These are phyloP conservation scores for Erebia ligea DNA, from an alignment of 2,888 invertebrate genomes.

Conservation along the genomic window DNA sequence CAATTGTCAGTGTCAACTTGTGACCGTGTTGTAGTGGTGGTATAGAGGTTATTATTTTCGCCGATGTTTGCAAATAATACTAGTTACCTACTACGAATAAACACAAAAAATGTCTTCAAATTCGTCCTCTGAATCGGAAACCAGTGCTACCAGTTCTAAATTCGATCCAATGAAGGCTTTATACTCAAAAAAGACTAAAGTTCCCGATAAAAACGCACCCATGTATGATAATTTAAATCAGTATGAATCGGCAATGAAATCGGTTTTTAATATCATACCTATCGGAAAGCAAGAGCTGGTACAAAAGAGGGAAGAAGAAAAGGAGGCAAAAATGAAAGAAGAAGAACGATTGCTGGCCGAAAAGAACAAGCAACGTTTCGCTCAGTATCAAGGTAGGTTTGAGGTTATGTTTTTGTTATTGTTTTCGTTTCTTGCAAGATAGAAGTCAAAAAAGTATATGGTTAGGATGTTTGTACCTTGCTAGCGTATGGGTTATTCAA, in stretches of 20 bases:
- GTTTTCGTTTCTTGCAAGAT: conserved; percentile 5
- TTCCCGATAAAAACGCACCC: conserved; percentile 84
- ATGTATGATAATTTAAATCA: conserved; percentile 87
- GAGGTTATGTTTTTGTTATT: conserved; percentile 64
- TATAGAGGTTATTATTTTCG: conserved; percentile 4
- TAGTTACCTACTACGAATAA: neutral
- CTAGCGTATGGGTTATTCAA: neutral
- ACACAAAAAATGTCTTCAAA: conserved; percentile 58
- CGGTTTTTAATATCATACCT: conserved; percentile 49
- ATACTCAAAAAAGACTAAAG: conserved; percentile 79
- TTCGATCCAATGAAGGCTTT: conserved; percentile 89
- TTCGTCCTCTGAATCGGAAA: conserved; percentile 74
- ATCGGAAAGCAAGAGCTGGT: conserved; percentile 60
- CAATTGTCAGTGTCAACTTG: neutral
- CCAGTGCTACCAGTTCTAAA: conserved; percentile 67
- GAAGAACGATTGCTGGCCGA: conserved; percentile 58
- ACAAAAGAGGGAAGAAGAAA: conserved; percentile 62
- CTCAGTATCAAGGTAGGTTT: conserved; percentile 66
- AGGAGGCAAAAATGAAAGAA: conserved; percentile 54
- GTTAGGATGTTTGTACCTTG: neutral
- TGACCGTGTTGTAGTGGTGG: neutral
- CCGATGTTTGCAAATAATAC: neutral
- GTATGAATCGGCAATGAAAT: conserved; percentile 69
- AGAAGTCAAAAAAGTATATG: neutral
- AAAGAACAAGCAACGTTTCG: conserved; percentile 70